phyloP scores from a whole-genome alignment of 2,888 invertebrate genomes.

The Diploptera punctata region DNA sequence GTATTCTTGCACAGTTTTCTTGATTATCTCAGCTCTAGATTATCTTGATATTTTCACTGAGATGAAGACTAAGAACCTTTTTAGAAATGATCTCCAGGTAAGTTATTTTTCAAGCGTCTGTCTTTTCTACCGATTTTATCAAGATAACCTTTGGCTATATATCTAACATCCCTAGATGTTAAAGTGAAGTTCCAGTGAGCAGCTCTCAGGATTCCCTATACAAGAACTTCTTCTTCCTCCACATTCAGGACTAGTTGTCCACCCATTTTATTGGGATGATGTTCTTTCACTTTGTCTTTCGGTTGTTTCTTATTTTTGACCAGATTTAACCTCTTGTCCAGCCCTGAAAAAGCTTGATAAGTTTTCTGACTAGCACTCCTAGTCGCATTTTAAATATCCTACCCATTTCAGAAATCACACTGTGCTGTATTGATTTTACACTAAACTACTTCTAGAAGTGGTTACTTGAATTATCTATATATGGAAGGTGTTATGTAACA shows the following conservation, averaged over 20 bases:
- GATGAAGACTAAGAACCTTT: neutral
- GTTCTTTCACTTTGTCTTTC: neutral
- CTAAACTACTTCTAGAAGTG: no score
- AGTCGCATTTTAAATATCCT: neutral
- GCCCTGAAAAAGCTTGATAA: neutral
- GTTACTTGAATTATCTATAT: no score
- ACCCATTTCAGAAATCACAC: no score
- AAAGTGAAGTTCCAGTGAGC: neutral
- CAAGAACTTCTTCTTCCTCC: neutral
- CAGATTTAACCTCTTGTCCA: neutral
- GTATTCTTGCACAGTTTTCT: neutral
- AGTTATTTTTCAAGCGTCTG: neutral
- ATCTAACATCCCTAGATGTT: no score
- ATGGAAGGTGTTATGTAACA: no score
- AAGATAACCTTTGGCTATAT: neutral
- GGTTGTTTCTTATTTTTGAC: neutral
- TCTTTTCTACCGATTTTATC: neutral
- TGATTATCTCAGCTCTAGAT: neutral
- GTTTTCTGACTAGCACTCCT: no score
- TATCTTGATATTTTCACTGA: neutral
- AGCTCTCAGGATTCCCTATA: neutral
- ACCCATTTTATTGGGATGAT: neutral
- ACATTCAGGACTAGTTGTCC: neutral
- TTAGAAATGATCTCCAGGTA: neutral
- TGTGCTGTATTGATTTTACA: no score